Conservation (phyloP, 2,797 vertebrate genomes). For the Gallinago solitaria region DNA sequence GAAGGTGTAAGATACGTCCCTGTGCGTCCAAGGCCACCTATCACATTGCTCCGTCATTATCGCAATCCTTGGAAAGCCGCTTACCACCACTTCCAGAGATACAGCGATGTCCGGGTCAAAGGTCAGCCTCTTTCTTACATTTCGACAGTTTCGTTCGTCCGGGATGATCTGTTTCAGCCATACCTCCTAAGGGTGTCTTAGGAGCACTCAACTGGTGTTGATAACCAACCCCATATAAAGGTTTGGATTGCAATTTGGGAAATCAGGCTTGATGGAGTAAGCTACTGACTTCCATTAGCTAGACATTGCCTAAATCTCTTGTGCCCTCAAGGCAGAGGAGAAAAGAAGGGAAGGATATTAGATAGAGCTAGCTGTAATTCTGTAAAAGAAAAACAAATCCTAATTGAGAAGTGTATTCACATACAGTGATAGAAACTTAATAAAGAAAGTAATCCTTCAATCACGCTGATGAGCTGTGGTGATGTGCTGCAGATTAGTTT, state of each 20-base stretch:
- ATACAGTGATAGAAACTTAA: not conserved
- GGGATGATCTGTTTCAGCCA: rapidly evolving
- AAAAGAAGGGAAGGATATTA: no score
- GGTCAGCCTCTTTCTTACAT: conserved; percentile 79
- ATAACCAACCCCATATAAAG: not conserved
- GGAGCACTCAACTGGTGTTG: not conserved
- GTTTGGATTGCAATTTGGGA: not conserved
- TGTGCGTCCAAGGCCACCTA: conserved; percentile 89
- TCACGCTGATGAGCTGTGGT: no score
- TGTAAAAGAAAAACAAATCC: rapidly evolving
- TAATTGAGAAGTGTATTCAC: rapidly evolving
- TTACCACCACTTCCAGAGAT: conserved; percentile 98
- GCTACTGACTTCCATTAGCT: not conserved
- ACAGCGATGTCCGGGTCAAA: conserved; percentile 97
- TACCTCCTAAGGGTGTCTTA: not conserved
- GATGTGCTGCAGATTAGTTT: not conserved
- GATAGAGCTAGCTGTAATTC: rapidly evolving
- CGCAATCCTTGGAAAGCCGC: conserved; percentile 99
- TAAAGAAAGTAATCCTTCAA: not conserved
- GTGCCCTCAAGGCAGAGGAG: rapidly evolving
- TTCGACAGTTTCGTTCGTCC: not conserved
- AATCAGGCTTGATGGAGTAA: not conserved
- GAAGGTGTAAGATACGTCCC: conserved; percentile 97
- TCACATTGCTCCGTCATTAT: conserved; percentile 94
- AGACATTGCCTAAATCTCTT: not conserved